Evolutionary conservation across 2,113 vertebrate species (phyloP).

Genomic region (Macquaria ambigua): DNA sequence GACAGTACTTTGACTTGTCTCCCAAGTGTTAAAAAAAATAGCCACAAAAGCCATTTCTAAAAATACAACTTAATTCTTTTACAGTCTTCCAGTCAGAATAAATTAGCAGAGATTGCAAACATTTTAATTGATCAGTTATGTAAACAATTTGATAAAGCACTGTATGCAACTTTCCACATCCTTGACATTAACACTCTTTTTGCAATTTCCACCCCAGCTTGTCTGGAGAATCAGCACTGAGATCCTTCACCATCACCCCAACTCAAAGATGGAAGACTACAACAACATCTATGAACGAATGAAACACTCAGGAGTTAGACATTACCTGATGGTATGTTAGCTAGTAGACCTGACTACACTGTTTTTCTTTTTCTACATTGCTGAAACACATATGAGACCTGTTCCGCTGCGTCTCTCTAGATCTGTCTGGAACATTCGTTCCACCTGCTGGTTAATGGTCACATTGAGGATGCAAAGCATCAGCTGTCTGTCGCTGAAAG

Average conservation of each 20-base stretch:
- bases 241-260: constrained; percentile 90
- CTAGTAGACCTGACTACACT: neutral
- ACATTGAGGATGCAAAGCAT: constrained; percentile 86
- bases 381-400: neutral
- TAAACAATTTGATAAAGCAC: neutral
- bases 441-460: constrained; percentile 88
- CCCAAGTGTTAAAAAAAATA: neutral
- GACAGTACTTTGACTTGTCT: neutral
- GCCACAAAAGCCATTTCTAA: neutral
- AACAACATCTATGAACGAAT: constrained; percentile 89
- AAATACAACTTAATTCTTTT: neutral
- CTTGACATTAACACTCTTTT: constrained; percentile 1
- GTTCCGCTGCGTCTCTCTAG: constrained; percentile 71
- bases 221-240: constrained; percentile 91
- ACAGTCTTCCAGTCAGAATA: neutral
- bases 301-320: constrained; percentile 89
- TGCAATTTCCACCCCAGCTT: constrained; percentile 75
- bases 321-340: constrained; percentile 88
- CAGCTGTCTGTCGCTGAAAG: constrained; percentile 87
- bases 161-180: neutral
- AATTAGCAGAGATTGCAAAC: neutral
- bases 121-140: neutral
- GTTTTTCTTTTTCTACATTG: constrained; percentile 3
- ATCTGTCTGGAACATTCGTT: constrained; percentile 91
- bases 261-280: constrained; percentile 85